phyloP scores from a whole-genome alignment of 2,797 vertebrate genomes.

The Coregonus sp. region DNA sequence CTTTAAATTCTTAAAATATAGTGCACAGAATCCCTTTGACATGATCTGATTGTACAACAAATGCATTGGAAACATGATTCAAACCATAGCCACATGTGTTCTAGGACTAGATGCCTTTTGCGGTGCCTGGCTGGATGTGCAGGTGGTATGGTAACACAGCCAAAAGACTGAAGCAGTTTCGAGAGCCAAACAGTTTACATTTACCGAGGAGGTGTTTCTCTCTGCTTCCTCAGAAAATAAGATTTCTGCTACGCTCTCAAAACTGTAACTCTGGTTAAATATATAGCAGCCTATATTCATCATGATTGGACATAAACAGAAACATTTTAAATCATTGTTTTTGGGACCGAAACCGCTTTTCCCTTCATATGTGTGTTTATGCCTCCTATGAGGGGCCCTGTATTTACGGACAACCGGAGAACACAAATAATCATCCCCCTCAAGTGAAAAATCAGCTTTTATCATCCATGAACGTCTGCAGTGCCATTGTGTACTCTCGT shows the following conservation, averaged over 20 bases:
- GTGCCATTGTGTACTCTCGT: conserved; percentile 92
- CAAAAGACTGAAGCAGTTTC: conserved; percentile 46
- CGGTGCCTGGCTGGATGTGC: conserved; percentile 25
- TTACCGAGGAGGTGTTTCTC: conserved; percentile 37
- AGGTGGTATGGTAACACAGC: conserved; percentile 36
- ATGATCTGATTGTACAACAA: conserved; percentile 11
- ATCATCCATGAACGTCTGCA: conserved; percentile 92
- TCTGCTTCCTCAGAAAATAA: conserved; percentile 49
- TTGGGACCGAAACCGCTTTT: conserved; percentile 85
- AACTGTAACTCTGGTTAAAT: conserved; percentile 56
- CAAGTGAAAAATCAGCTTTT: conserved; percentile 93
- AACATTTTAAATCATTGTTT: conserved; percentile 87
- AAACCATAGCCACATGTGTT: conserved; percentile 19
- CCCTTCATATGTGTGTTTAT: conserved; percentile 91
- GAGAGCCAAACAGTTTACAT: conserved; percentile 36
- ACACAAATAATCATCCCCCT: conserved; percentile 95
- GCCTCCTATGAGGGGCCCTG: conserved; percentile 90
- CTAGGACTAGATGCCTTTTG: conserved; percentile 13
- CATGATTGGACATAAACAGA: conserved; percentile 95
- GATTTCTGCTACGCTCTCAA: conserved; percentile 48
- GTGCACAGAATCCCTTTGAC: conserved; percentile 10
- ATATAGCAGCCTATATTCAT: conserved; percentile 78
- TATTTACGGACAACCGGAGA: conserved; percentile 95
- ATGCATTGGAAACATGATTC: conserved; percentile 7
- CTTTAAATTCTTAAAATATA: conserved; percentile 2